phyloP scores from a whole-genome alignment of 2,113 vertebrate genomes.

The Tachycineta bicolor region DNA sequence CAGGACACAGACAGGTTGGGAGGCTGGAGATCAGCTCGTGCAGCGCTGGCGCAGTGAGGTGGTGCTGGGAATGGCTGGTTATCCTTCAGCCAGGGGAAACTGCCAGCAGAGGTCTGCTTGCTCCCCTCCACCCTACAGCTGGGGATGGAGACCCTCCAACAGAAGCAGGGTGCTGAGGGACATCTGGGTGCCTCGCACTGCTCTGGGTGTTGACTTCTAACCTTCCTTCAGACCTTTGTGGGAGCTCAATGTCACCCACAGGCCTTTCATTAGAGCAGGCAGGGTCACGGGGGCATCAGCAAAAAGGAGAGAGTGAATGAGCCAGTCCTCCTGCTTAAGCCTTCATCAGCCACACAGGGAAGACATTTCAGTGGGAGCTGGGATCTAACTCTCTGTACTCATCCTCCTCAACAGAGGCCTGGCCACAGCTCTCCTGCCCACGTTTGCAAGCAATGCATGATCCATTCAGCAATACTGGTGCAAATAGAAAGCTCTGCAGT shows the following conservation, averaged over 20 bases:
- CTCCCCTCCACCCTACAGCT: not conserved
- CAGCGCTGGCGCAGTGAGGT: not conserved
- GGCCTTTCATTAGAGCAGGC: not conserved
- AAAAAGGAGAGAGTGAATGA: not conserved
- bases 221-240: not conserved
- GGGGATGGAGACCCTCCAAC: not conserved
- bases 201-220: not conserved
- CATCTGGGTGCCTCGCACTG: not conserved
- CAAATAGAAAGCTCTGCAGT: not conserved
- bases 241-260: not conserved
- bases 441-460: not conserved
- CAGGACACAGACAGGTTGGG: not conserved
- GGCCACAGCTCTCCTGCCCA: not conserved
- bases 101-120: not conserved
- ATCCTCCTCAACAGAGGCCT: not conserved
- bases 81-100: not conserved
- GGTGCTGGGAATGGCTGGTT: not conserved
- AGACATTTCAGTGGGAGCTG: not conserved
- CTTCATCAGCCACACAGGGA: not conserved
- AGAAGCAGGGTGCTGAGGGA: not conserved
- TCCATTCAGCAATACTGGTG: not conserved
- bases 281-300: not conserved
- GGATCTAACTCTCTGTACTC: not conserved
- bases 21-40: not conserved
- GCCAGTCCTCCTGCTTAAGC: not conserved